Conservation (phyloP, 2,888 invertebrate species). For the Acanthoscelides obtectus region DNA sequence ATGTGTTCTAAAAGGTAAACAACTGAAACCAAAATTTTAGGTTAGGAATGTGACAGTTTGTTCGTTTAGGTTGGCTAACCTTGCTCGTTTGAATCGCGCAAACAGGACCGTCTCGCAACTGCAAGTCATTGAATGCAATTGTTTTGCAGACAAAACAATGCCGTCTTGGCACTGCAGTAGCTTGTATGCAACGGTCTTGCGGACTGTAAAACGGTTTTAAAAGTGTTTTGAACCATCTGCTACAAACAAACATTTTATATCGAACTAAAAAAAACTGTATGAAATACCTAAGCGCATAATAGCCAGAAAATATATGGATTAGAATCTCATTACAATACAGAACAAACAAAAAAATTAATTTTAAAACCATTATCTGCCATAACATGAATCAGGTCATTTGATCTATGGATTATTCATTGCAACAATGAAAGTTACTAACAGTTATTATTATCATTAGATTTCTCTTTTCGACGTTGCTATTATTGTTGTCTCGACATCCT, state of each 20-base stretch:
- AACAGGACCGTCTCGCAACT: no score
- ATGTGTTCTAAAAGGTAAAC: no score
- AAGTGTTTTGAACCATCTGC: no score
- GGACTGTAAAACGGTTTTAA: no score
- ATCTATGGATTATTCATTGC: conserved; percentile 8
- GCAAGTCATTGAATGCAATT: no score
- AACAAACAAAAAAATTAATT: not conserved
- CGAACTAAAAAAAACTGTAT: not conserved
- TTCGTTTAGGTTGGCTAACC: no score
- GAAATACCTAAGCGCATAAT: not conserved
- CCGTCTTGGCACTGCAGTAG: no score
- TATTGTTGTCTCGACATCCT: conserved; percentile 8
- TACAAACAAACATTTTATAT: not conserved
- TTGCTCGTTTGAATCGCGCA: no score
- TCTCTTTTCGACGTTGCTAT: conserved; percentile 14
- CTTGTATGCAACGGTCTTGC: no score
- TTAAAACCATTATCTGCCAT: not conserved
- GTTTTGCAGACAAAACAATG: no score
- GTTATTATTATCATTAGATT: conserved; percentile 15
- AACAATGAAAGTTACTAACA: conserved; percentile 21
- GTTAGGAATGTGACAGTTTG: no score
- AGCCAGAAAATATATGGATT: not conserved
- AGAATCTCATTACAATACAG: not conserved
- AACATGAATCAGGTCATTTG: conserved; percentile 15
- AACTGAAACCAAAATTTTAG: no score